These are phyloP conservation scores for Rhagium mordax DNA, from an alignment of 2,888 invertebrate species.

Conservation along the genomic window DNA sequence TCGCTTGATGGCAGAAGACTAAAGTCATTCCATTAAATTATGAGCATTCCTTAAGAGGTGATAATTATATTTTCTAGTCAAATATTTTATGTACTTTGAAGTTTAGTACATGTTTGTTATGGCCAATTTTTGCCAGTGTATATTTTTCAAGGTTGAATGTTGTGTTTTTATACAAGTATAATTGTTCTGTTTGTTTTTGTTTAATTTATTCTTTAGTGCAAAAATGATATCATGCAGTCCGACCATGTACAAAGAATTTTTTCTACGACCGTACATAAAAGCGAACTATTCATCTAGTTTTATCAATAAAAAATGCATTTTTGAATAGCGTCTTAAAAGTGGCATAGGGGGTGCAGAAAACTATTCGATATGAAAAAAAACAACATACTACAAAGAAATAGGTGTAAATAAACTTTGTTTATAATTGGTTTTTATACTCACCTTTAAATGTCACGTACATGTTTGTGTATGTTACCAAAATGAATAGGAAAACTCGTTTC, in stretches of 20 bases:
- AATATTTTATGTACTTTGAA: slow-evolving; percentile 28
- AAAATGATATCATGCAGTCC: not conserved
- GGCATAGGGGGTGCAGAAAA: too few species aligned
- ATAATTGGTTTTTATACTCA: too few species aligned
- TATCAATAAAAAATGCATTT: too few species aligned
- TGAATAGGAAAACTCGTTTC: too few species aligned
- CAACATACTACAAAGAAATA: too few species aligned
- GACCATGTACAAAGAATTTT: not conserved
- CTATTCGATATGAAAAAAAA: too few species aligned
- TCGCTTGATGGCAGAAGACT: slow-evolving; percentile 70
- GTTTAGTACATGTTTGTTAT: slow-evolving; percentile 30
- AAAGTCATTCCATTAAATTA: slow-evolving; percentile 31
- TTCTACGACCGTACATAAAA: too few species aligned
- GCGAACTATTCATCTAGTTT: too few species aligned
- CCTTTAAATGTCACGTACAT: too few species aligned
- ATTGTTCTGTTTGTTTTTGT: not conserved
- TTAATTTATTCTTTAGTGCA: not conserved
- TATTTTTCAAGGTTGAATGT: slow-evolving; percentile 11
- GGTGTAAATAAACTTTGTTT: too few species aligned
- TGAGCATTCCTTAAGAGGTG: slow-evolving; percentile 35
- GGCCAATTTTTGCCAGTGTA: slow-evolving; percentile 14
- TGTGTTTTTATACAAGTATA: not conserved
- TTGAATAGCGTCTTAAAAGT: too few species aligned
- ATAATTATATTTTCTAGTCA: slow-evolving; percentile 38
- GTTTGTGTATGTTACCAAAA: too few species aligned